These are phyloP conservation scores for Acanthococcus lagerstroemiae DNA, from an alignment of 2,888 invertebrate genomes.

Conservation along the genomic window DNA sequence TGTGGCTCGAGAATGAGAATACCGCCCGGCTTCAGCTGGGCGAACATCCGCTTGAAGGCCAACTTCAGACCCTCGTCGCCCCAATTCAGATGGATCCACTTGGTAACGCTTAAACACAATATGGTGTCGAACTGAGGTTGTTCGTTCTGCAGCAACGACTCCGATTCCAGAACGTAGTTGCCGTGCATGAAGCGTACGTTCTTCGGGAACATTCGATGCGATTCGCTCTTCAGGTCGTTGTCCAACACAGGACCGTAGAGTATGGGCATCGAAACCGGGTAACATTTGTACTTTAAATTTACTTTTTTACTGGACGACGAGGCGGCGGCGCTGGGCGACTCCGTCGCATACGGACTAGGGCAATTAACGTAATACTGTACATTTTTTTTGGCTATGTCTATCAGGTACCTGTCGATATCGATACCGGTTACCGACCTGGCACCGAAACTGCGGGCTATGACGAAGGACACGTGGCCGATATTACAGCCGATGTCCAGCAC, in stretches of 20 bases:
- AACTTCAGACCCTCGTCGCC: slow-evolving; percentile 89
- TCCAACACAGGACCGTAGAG: slow-evolving; percentile 62
- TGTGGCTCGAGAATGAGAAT: slow-evolving; percentile 89
- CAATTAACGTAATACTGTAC: slow-evolving; percentile 55
- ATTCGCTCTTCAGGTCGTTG: not conserved
- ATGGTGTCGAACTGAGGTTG: slow-evolving; percentile 90
- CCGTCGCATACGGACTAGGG: slow-evolving; percentile 15
- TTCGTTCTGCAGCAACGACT: slow-evolving; percentile 68
- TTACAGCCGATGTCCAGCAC: slow-evolving; percentile 97
- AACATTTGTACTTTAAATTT: slow-evolving; percentile 28
- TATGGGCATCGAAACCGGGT: slow-evolving; percentile 76
- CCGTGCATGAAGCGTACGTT: slow-evolving; percentile 53
- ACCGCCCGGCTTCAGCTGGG: slow-evolving; percentile 85
- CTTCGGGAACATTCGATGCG: slow-evolving; percentile 8
- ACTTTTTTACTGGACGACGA: not conserved
- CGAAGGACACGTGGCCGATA: slow-evolving; percentile 86
- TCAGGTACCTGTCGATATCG: slow-evolving; percentile 66
- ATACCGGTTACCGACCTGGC: slow-evolving; percentile 83
- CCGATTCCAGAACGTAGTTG: slow-evolving; percentile 87
- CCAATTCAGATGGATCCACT: slow-evolving; percentile 97
- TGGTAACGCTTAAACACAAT: slow-evolving; percentile 88
- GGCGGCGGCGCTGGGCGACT: slow-evolving; percentile 2
- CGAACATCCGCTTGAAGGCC: slow-evolving; percentile 82
- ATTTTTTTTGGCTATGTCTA: slow-evolving; percentile 59
- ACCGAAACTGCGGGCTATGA: slow-evolving; percentile 73